Evolutionary conservation across 2,888 invertebrate genomes (phyloP), one percentile per base, ranked within the genome.

Genomic region (Phortica okadai): DNA sequence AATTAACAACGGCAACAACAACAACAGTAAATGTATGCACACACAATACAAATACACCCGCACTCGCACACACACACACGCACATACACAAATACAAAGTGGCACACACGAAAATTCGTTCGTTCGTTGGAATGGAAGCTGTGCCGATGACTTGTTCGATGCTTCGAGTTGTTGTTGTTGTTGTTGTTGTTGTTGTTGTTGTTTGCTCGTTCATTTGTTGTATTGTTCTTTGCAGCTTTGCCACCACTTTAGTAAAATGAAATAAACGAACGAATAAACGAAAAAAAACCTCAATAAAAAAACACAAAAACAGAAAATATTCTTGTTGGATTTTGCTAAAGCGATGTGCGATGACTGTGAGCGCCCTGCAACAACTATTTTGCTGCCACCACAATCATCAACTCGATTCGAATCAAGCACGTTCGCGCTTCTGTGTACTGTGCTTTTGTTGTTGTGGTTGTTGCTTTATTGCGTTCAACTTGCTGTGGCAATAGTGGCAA

Each of bases 331-430:
- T 59, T 59, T 59, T 21, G 59, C 59, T 21, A 45, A 6, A 45
- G 45, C 45, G 45, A 77, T 77, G 85, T 89, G 87, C 84, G 85
- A 77, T 82, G 81, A 82, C 86, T 82, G 81, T 85, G 85, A 87
- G 84, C 86, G 89, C 88, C 83, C 83, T 89, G 87, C 88, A 85
- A 86, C 89, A 89, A 88, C 89, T 89, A 89, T 83, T 88, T 44
- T 86, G 84, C 85, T 86, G 85, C 85, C 84, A 87, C 84, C 86
- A 87, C 82, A 83, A 79, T 21, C 21, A 87, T 58, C 11, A 58
- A 58, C 58, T 8, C 14, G 14, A 58, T 21, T 21, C 21, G 21
- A 21, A 16, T 8, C 45, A 45, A 45, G 45, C 45, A 45, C 58
- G 58, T 58, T n/a, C 11, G 6, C n/a, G 16, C 14, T 67, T 66